phyloP scores from a whole-genome alignment of 1,140 invertebrate species.

The Scylla paramamosain region DNA sequence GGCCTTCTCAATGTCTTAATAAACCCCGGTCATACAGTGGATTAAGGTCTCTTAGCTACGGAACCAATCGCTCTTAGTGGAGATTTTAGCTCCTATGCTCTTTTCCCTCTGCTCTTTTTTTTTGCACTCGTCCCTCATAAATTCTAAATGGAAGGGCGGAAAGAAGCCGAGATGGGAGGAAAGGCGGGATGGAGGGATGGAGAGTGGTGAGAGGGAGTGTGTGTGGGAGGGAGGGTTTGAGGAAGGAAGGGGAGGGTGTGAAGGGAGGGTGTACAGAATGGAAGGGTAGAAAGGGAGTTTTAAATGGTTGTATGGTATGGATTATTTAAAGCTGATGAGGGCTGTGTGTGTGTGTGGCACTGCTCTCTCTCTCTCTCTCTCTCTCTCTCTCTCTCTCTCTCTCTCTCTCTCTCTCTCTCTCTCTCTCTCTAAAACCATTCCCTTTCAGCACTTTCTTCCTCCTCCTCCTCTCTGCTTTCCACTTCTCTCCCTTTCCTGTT shows the following conservation, averaged over 20 bases:
- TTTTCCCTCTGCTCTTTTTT: neutral
- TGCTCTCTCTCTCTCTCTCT: neutral
- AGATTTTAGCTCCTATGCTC: neutral
- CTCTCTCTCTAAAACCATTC: neutral
- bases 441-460: neutral
- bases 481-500: neutral
- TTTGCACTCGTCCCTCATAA: neutral
- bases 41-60: neutral
- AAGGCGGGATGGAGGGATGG: neutral
- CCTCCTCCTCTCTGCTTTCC: neutral
- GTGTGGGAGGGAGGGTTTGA: neutral
- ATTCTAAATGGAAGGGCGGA: neutral
- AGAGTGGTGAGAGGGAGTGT: neutral
- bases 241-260: neutral
- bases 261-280: neutral
- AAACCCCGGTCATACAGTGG: neutral
- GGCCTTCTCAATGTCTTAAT: neutral
- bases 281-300: neutral
- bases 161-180: neutral
- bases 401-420: neutral
- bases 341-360: neutral
- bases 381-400: neutral
- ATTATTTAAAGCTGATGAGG: neutral
- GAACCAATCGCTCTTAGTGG: neutral
- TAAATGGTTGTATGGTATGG: neutral